Base-by-base conservation (phyloP, 37 sponge, comb jelly and placozoan genomes). In the Eunapius fragilis region DNA sequence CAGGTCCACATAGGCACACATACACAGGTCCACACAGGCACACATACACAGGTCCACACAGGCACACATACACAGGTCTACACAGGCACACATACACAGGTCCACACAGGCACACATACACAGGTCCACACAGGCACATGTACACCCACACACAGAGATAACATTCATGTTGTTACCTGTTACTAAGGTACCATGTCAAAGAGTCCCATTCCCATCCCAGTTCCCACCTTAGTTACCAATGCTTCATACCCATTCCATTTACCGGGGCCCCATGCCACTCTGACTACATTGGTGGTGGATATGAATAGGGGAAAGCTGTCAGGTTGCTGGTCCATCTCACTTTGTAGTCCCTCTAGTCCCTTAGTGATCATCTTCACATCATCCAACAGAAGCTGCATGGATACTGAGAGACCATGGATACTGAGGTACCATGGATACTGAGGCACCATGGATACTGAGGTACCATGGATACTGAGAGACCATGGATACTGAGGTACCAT, bases 251-350 rank as follows among this genome's bases (percentile, higher is more conserved):
- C 71, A 85, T n/a, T n/a, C n/a, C n/a, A n/a, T n/a, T n/a, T n/a
- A n/a, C n/a, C n/a, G n/a, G n/a, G n/a, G n/a, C n/a, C 70, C 41
- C 71, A 68, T 58, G 67, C 24, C 32, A 80, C 35, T 58, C n/a
- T 69, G 78, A 5, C n/a, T 25, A 0, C 37, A 71, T 26, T 11
- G 38, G 69, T 89, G 38, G 69, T 89, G 96, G 96, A 95, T 95
- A 95, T 90, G 88, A 89, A 95, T n/a, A 95, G 3, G 49, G 90
- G 72, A 76, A 92, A 95, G 86, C 92, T 95, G 70, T 82, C 47
- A 33, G 86, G 84, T 19, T 95, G 90, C 58, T 80, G 80, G 36
- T 92, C 86, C 68, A 45, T 83, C 80, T 95, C 96, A 25, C 26
- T 37, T 36, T 75, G 26, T 23, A 90, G 67, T 22, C 58, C 41